Evolutionary conservation across 30 jellyfish, hydroid and myxozoan genomes (phyloP), one percentile per base, ranked within the genome.

Genomic region (Phacellophora camtschatica): DNA sequence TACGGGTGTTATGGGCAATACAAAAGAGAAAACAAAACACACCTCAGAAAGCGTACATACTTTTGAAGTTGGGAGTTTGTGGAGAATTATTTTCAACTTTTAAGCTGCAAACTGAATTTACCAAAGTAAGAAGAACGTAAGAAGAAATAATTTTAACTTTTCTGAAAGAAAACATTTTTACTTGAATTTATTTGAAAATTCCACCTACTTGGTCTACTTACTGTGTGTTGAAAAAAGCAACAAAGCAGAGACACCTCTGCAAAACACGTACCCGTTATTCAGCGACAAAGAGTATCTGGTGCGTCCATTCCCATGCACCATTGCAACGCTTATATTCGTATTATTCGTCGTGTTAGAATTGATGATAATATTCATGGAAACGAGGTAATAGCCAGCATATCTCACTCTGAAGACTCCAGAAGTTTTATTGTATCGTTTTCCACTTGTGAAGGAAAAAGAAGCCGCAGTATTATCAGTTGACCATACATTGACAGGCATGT

Each of bases 401-500:
- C 82, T 51, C 53, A 80, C 84, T n/a, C 71, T 34, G 41, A 80
- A 80, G 20, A 65, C 35, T 20, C 91, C 91, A n/a, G 84, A 30
- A 5, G 84, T 80, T 48, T 65, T 80, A 71, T 80, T 80, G 84
- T 80, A 80, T 50, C 91, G 16, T 30, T 71, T 71, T 55, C 91
- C 91, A 45, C 91, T 80, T 56, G 91, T 80, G 69, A 80, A 80
- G 12, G 91, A 30, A 32, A 80, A 80, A 12, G 91, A 80, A 58
- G 84, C 91, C 32, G 82, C 91, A 13, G 64, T 64, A 56, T 80
- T 54, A 1, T 80, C 81, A 23, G 80, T 77, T 46, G 91, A 31
- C 91, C 91, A 80, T n/a, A 57, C 48, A 24, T 66, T 65, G 27
- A 80, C 63, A 25, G 83, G 84, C 25, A 49, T 12, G 25, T 35